phyloP scores from a whole-genome alignment of 2,888 invertebrate genomes.

The Volucella zonaria region DNA sequence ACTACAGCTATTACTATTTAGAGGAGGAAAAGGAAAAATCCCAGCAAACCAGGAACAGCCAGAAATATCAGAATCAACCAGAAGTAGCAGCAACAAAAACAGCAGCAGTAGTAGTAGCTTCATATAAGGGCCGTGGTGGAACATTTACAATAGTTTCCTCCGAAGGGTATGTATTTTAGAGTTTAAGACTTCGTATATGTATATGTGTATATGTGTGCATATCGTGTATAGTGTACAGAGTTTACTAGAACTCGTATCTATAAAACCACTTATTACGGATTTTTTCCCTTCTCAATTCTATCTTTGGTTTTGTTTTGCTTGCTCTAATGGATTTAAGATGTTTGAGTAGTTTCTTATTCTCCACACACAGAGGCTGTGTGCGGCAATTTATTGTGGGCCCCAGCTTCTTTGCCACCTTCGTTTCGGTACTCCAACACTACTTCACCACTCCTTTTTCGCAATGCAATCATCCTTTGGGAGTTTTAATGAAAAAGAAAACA shows the following conservation, averaged over 20 bases:
- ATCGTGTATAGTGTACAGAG: no score
- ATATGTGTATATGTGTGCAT: background rate
- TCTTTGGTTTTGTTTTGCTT: conserved; percentile 27
- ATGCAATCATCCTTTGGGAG: conserved; percentile 67
- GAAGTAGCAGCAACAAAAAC: no score
- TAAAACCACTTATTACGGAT: conserved; percentile 60
- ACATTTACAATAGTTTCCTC: conserved; percentile 40
- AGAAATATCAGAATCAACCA: no score
- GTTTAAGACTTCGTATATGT: background rate
- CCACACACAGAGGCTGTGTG: conserved; percentile 37
- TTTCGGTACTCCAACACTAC: no score
- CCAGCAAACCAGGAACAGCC: conserved; percentile 2
- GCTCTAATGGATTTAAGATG: conserved; percentile 72
- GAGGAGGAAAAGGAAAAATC: conserved; percentile 28
- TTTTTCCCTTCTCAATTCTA: conserved; percentile 23
- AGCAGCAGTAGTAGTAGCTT: background rate
- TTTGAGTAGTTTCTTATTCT: conserved; percentile 61
- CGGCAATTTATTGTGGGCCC: conserved; percentile 61
- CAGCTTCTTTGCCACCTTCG: background rate
- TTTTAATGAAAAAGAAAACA: conserved; percentile 44
- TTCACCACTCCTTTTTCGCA: conserved; percentile 14
- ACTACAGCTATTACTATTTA: conserved; percentile 24
- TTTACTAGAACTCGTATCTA: conserved; percentile 33
- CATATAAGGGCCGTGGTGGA: conserved; percentile 47
- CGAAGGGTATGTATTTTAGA: conserved; percentile 63